Percentiles rank a stretch among this genome's conserved stretches.
These are phyloP conservation scores for Turnix velox DNA, from an alignment of 2,113 vertebrate species.

Conservation along the genomic window DNA sequence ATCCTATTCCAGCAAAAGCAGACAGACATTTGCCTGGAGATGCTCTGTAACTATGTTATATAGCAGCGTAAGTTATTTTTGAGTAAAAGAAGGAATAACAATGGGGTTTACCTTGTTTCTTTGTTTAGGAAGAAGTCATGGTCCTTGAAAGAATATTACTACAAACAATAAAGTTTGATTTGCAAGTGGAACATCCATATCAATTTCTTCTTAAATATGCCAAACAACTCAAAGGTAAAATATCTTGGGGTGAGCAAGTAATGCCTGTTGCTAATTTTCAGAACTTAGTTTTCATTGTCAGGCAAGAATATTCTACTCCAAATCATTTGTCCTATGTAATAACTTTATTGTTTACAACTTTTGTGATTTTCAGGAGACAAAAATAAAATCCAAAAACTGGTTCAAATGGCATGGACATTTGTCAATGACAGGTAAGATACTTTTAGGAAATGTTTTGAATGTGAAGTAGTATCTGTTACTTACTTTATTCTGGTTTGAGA, in stretches of 20 bases:
- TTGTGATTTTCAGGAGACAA: slow-evolving; percentile 83
- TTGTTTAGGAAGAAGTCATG: slow-evolving; percentile 94
- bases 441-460: neutral
- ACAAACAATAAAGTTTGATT: slow-evolving; percentile 98
- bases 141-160: slow-evolving; percentile 95
- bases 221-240: slow-evolving; percentile 96
- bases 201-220: slow-evolving; percentile 97
- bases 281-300: neutral
- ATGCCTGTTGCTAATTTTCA: neutral
- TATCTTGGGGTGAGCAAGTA: neutral
- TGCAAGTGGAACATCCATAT: slow-evolving; percentile 97
- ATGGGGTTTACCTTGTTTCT: neutral
- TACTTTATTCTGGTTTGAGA: neutral
- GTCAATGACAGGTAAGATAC: slow-evolving; percentile 92
- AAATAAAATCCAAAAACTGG: slow-evolving; percentile 96
- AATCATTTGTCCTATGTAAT: neutral
- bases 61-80: neutral
- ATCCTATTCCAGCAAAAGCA: neutral
- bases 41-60: neutral
- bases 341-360: neutral
- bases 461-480: neutral
- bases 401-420: slow-evolving; percentile 99
- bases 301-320: neutral
- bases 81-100: neutral
- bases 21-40: neutral